Evolutionary conservation across 2,888 invertebrate species (phyloP), one percentile per base, ranked within the genome.

Genomic region (Dryomyza anilis): DNA sequence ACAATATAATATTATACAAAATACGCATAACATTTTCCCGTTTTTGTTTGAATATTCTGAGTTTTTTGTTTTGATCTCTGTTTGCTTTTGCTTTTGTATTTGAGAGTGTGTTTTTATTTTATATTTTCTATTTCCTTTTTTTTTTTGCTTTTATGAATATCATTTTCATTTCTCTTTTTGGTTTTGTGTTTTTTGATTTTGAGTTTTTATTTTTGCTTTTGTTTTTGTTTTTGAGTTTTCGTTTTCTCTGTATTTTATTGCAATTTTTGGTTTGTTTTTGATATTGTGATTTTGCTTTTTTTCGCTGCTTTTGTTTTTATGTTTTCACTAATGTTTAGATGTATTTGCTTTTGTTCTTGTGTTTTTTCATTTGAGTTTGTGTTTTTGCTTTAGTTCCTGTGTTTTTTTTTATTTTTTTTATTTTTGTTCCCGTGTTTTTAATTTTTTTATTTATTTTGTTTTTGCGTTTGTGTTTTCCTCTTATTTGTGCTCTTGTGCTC

Each of bases 381-480:
- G 12, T 39, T 39, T n/a, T 39, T 39, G 14, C 7, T 39, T n/a
- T 39, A 2, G 2, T 7, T 39, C 39, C 7, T 4, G 14, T 39
- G 39, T 6, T 39, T 39, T n/a, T 39, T 39, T 12, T 2, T n/a
- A 3, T 6, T 39, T 7, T 7, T 39, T 39, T 39, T 7, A n/a
- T 12, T 39, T 39, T 39, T 7, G 39, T 12, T 39, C 39, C 8
- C 8, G n/a, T 14, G 3, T 7, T 39, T 39, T 27, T 58, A 6
- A 1, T 27, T 36, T 19, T 48, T 8, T 7, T 53, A 29, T 53
- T 30, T 5, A 2, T 29, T 27, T 2, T 21, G 27, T 14, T 52
- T 21, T 19, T 27, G 29, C n/a, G 29, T 29, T 53, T n/a, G 14
- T 53, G 23, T 58, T 45, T 64, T 67, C 57, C 60, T 63, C 57